These are phyloP conservation scores for Ericerus pela DNA, from an alignment of 1,140 invertebrate genomes.

Conservation along the genomic window DNA sequence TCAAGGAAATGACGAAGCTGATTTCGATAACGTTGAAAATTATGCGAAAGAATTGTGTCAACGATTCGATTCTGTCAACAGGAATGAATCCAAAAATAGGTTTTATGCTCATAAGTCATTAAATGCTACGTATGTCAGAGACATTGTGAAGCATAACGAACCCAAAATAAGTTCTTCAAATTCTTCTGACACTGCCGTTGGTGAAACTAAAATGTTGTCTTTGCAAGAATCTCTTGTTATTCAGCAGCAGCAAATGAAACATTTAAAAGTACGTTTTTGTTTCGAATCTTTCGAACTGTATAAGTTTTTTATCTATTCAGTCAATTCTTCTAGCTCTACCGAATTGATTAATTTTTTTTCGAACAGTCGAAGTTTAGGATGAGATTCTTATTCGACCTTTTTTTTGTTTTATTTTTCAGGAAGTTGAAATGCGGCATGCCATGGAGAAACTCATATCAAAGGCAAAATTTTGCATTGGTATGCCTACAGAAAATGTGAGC, in stretches of 20 bases:
- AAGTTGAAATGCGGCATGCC: background rate
- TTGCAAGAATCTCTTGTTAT: background rate
- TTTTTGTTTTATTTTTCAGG: background rate
- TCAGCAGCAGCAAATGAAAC: background rate
- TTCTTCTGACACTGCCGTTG: background rate
- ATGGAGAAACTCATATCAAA: background rate
- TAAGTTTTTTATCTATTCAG: no score
- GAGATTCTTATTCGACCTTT: background rate
- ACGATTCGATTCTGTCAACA: background rate
- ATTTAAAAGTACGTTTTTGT: background rate
- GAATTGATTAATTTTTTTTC: background rate
- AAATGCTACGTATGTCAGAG: background rate
- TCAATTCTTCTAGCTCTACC: background rate
- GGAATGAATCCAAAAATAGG: background rate
- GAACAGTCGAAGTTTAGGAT: background rate
- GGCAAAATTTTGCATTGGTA: background rate
- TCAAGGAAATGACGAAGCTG: constrained; percentile 22
- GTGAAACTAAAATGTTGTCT: background rate
- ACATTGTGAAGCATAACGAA: background rate
- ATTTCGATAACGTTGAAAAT: background rate
- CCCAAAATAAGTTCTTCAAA: background rate
- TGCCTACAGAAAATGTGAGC: background rate
- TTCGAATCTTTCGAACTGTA: background rate
- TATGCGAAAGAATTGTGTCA: constrained; percentile 16
- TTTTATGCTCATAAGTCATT: background rate